A percentile compares a stretch with the other conserved stretches of the same genome.
phyloP scores from a whole-genome alignment of 2,113 vertebrate genomes.

The Euleptes europaea region DNA sequence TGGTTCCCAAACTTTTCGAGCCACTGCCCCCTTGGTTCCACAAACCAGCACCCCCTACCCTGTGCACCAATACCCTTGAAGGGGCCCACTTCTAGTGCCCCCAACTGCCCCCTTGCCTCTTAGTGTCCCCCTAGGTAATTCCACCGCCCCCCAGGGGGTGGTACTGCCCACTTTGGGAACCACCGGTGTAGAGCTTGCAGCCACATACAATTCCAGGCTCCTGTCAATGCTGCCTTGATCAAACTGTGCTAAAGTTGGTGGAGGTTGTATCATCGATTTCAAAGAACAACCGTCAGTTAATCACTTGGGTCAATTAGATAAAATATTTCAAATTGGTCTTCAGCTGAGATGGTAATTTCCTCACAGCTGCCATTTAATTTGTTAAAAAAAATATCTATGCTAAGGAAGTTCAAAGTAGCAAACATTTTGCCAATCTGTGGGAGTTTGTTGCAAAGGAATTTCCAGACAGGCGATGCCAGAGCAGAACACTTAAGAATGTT shows the following conservation, averaged over 20 bases:
- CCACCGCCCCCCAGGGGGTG: no score
- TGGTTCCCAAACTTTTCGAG: no score
- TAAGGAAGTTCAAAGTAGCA: neutral
- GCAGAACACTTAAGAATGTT: slow-evolving; percentile 18
- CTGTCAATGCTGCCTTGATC: neutral
- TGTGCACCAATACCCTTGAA: no score
- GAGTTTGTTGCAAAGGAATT: slow-evolving; percentile 22
- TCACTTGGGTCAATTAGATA: neutral
- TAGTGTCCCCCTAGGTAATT: no score
- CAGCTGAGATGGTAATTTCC: neutral
- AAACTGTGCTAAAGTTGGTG: neutral
- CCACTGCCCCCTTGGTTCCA: no score
- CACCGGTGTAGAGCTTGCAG: neutral
- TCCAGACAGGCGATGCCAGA: neutral
- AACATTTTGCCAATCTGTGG: neutral
- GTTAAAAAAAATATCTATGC: neutral
- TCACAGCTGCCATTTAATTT: neutral
- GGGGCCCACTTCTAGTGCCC: no score
- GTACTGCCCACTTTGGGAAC: no score
- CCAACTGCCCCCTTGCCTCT: no score
- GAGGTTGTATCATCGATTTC: neutral
- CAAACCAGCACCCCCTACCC: no score
- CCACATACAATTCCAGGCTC: neutral
- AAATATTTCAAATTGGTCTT: neutral
- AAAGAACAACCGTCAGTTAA: neutral